Evolutionary conservation across 2,797 vertebrate species (phyloP).

Genomic region (Characodon lateralis): DNA sequence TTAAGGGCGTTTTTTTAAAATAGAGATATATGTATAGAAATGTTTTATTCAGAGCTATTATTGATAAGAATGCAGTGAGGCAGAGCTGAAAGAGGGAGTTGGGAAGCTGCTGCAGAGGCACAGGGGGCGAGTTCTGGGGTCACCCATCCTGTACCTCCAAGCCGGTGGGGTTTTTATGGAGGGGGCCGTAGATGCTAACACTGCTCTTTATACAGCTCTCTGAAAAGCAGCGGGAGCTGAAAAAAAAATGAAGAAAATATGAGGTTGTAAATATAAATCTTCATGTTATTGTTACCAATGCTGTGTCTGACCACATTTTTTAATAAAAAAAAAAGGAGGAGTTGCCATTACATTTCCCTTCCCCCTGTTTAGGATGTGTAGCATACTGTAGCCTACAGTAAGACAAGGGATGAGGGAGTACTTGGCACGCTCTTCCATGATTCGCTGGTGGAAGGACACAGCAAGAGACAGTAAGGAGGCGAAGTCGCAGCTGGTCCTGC

Average conservation of each 20-base stretch:
- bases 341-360: constrained; percentile 32
- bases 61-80: constrained; percentile 83
- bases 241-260: constrained; percentile 62
- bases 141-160: constrained; percentile 32
- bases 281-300: constrained; percentile 79
- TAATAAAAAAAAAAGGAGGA: constrained; percentile 12
- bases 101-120: constrained; percentile 65
- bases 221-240: constrained; percentile 60
- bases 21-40: constrained; percentile 88
- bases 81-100: constrained; percentile 69
- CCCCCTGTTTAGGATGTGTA: constrained; percentile 42
- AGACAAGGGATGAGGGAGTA: constrained; percentile 31
- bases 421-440: constrained; percentile 22
- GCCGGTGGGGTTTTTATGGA: constrained; percentile 62
- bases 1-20: constrained; percentile 80
- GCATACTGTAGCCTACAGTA: constrained; percentile 56
- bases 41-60: constrained; percentile 88
- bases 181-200: constrained; percentile 83
- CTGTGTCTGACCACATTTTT: constrained; percentile 66
- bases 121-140: constrained; percentile 24
- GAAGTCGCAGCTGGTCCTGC: constrained; percentile 79
- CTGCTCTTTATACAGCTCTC: constrained; percentile 79
- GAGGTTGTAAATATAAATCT: constrained; percentile 87
- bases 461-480: constrained; percentile 78
- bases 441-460: constrained; percentile 53